Conservation (phyloP, 2,888 invertebrate species). For the Apoderus coryli region DNA sequence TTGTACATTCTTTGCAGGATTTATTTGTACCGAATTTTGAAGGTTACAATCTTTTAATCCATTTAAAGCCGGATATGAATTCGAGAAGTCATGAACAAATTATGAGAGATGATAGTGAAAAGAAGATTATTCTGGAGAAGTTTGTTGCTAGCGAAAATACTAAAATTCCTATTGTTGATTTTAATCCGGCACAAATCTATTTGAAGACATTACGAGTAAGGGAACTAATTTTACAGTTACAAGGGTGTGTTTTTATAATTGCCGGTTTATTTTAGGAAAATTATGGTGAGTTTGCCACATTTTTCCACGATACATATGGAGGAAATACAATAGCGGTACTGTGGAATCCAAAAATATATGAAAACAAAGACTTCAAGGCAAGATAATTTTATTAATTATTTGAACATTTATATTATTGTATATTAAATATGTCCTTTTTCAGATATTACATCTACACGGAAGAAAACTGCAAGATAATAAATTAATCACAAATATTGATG, state of each 20-base stretch:
- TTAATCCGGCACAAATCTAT: constrained; percentile 59
- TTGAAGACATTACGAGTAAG: constrained; percentile 60
- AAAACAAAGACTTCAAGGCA: constrained; percentile 51
- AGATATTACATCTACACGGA: constrained; percentile 42
- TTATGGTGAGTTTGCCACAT: constrained; percentile 65
- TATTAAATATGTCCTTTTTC: constrained; percentile 6
- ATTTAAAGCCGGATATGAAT: constrained; percentile 37
- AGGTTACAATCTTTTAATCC: constrained; percentile 65
- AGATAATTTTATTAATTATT: too few relatives aligned
- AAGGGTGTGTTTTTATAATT: too few relatives aligned
- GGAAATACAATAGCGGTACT: constrained; percentile 72
- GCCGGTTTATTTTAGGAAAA: constrained; percentile 38
- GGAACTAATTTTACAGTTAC: too few relatives aligned
- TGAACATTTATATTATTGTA: neutral
- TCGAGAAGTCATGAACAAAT: constrained; percentile 36
- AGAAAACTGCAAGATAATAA: constrained; percentile 37
- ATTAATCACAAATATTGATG: constrained; percentile 46
- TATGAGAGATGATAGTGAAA: constrained; percentile 19
- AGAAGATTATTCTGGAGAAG: constrained; percentile 22
- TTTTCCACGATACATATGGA: constrained; percentile 83
- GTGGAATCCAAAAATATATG: constrained; percentile 58
- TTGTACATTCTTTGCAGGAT: constrained; percentile 7
- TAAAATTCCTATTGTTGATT: constrained; percentile 57
- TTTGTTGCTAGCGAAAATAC: constrained; percentile 27
- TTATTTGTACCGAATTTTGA: constrained; percentile 28